These are phyloP conservation scores for Cantharis lateralis DNA, from an alignment of 2,888 invertebrate species.

Conservation along the genomic window DNA sequence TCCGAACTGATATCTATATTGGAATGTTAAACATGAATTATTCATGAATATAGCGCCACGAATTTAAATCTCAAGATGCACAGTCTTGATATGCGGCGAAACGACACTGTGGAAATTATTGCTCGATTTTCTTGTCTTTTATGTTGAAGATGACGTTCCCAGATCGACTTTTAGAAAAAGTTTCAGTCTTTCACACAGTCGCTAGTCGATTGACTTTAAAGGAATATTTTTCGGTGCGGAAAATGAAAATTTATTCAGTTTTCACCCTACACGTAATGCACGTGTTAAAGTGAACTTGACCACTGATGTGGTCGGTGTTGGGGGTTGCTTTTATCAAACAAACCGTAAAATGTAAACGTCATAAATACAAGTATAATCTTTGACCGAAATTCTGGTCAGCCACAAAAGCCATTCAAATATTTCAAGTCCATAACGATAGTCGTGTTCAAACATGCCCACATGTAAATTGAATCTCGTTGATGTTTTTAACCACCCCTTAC, in stretches of 20 bases:
- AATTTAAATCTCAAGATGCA: slow-evolving; percentile 53
- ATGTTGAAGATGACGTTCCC: slow-evolving; percentile 19
- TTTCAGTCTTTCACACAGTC: background rate
- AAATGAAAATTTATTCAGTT: slow-evolving; percentile 1
- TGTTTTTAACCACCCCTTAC: slow-evolving; percentile 31
- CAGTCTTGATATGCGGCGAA: slow-evolving; percentile 35
- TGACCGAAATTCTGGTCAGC: slow-evolving; percentile 48
- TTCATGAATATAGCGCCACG: slow-evolving; percentile 49
- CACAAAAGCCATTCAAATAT: slow-evolving; percentile 39
- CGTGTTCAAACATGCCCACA: slow-evolving; percentile 40
- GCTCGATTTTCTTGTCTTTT: slow-evolving; percentile 30
- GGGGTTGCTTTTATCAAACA: slow-evolving; percentile 41
- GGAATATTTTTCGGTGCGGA: background rate
- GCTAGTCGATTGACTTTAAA: background rate
- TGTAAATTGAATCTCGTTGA: slow-evolving; percentile 18
- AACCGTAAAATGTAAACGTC: slow-evolving; percentile 45
- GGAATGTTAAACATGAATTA: slow-evolving; percentile 51
- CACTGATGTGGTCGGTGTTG: slow-evolving; percentile 2
- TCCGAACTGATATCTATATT: slow-evolving; percentile 48
- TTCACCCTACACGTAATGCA: slow-evolving; percentile 4
- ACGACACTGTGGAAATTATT: slow-evolving; percentile 37
- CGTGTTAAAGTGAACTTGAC: slow-evolving; percentile 15
- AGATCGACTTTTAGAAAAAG: slow-evolving; percentile 12
- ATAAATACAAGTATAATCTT: slow-evolving; percentile 51
- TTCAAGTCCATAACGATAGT: slow-evolving; percentile 39